A percentile compares a stretch with the other conserved stretches of the same genome.
Evolutionary conservation across 2,113 vertebrate genomes (phyloP).

Genomic region (Manacus vitellinus): DNA sequence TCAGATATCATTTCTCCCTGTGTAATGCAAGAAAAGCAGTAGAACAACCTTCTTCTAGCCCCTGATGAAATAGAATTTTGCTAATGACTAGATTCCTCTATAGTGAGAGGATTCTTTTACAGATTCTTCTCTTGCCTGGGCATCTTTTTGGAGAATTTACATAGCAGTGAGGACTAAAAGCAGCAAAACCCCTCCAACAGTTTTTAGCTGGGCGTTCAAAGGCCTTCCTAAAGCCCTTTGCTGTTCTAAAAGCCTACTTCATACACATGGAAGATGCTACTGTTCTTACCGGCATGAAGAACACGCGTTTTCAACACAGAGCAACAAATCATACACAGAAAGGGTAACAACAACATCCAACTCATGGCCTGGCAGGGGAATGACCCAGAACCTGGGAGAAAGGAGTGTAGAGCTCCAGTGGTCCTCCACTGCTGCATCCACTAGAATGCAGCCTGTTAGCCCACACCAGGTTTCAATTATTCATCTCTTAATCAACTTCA

Average conservation of each 20-base stretch:
- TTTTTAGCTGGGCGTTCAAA: not conserved
- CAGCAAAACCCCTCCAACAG: not conserved
- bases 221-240: not conserved
- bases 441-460: not conserved
- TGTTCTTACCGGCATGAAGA: not conserved
- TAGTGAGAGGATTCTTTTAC: not conserved
- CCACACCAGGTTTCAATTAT: slow-evolving; percentile 47
- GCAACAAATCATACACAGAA: not conserved
- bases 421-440: not conserved
- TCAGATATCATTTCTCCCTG: not conserved
- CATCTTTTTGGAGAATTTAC: not conserved
- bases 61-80: not conserved
- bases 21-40: not conserved
- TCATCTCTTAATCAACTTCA: slow-evolving; percentile 39
- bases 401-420: not conserved
- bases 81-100: not conserved
- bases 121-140: not conserved
- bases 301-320: not conserved
- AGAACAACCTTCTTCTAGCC: not conserved
- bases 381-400: not conserved
- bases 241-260: not conserved
- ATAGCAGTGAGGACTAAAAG: not conserved
- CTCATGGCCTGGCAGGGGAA: not conserved
- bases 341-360: not conserved
- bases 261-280: not conserved